Percentiles rank a stretch among this genome's conserved stretches.
These are phyloP conservation scores for Nomada fucata DNA, from an alignment of 2,888 invertebrate genomes.

Conservation along the genomic window DNA sequence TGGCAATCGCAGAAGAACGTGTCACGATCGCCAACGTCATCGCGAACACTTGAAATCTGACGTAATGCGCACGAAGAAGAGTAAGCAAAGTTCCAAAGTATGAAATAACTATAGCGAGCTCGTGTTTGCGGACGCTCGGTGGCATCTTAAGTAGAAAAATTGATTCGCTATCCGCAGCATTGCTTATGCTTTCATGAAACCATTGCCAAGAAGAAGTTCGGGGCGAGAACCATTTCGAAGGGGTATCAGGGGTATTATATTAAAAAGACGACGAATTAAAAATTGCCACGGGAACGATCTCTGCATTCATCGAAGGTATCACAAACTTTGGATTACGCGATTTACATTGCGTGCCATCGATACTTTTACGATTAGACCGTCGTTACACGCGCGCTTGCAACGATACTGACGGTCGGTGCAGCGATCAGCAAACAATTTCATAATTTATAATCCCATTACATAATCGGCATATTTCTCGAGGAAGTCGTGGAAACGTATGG, in stretches of 20 bases:
- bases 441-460: conserved; percentile 4
- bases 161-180: no score
- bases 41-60: conserved; percentile 1
- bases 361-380: background rate
- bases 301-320: background rate
- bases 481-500: background rate
- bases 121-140: no score
- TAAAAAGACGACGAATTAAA: background rate
- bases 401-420: conserved; percentile 1
- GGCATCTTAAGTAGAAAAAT: no score
- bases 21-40: conserved; percentile 20
- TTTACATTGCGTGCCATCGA: background rate
- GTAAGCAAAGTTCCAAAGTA: no score
- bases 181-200: no score
- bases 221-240: background rate
- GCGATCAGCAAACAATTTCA: background rate
- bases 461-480: background rate
- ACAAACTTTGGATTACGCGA: background rate
- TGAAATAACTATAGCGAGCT: no score
- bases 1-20: no score
- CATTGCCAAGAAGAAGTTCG: no score
- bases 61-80: background rate
- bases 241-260: no score
- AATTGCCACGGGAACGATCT: background rate
- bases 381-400: background rate